Base-by-base conservation (phyloP, 2,113 vertebrate species). In the Fukomys damarensis region DNA sequence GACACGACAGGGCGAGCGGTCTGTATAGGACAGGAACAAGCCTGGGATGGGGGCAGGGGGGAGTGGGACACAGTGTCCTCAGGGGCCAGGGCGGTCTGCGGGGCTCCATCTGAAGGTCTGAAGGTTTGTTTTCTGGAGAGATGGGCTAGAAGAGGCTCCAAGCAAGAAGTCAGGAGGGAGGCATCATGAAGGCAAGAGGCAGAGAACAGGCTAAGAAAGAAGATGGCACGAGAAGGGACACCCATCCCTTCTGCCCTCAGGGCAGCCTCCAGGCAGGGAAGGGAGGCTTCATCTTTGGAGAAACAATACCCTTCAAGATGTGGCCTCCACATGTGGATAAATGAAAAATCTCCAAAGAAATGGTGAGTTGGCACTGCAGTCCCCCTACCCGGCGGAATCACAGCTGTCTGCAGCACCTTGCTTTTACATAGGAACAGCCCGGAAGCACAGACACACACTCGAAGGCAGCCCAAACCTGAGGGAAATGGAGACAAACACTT, bases 301-400 rank as follows among this genome's bases (percentile, higher is more conserved):
- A 88, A 24, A 56, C 0, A 58, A 80, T 5, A 11, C 28, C 66
- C 38, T 59, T 90, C 54, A 65, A 77, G 96, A 94, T 87, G 66
- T 41, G 63, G 41, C 41, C 24, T 77, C 38, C 16, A 90, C 2
- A 43, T 28, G n/a, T 5, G 63, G 28, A 43, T 14, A 87, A 89
- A 65, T 65, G 56, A 94, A 74, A 86, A 77, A 35, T 52, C 81
- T 93, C 58, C n/a, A 41, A 35, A 94, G 10, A 72, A 79, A 43
- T 0, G 4, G 41, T 54, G 59, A 83, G 28, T 83, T 41, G 30
- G 19, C 17, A 14, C n/a, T 68, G 35, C 14, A 74, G n/a, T 38
- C 46, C 32, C 80, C 9, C 32, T 68, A 61, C 4, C 54, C 13
- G 38, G n/a, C 14, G 46, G 38, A 81, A 2, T 3, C 72, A 11